Base-by-base conservation (phyloP, 64 coral and sea anemone species). In the Astreopora myriophthalma region DNA sequence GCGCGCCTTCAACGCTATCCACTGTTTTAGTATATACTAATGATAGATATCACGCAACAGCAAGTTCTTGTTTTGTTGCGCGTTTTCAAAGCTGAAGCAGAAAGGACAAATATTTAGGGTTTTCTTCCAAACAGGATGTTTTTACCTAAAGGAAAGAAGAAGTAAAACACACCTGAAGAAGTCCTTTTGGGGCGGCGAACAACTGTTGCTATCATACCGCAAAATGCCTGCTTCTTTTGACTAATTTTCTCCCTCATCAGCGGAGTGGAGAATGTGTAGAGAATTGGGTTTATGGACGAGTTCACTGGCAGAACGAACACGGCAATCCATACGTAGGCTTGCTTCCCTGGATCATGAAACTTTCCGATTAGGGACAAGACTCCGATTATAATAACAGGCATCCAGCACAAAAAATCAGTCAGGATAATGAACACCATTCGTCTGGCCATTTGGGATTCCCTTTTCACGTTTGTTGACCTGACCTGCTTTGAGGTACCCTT, bases 371-470 rank as follows among this genome's bases (percentile, higher is more conserved):
- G 17, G 19, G 88, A 90, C 31, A 90, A n/a, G 22, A 79, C 17
- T 27, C 88, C 73, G 32, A 89, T 16, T 11, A 89, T n/a, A 51
- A 87, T 87, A 3, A 87, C 25, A 17, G 85, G 85, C 85, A 87
- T 74, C 85, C 85, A 87, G 24, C 85, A 87, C 27, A 66, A 74
- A 74, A 87, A 89, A 48, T 76, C 88, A 44, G 88, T 90, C 73
- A 90, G 26, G n/a, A 90, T 42, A 25, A 90, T 90, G 22, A 80
- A 63, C 6, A 90, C 63, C 25, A 91, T 16, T 19, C 79, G 71
- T 73, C 25, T 84, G 20, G 71, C 78, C 55, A 30, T 70, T 11
- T 77, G 49, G 1, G 89, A 81, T 28, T 85, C 82, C 3, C 40
- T 28, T 79, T 79, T 79, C 6, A 44, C 5, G 13, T 29, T 39